Percentiles rank a stretch among this genome's conserved stretches.
Evolutionary conservation across 37 sponge, comb jelly and placozoan species (phyloP).

Genomic region (Mnemiopsis leidyi): DNA sequence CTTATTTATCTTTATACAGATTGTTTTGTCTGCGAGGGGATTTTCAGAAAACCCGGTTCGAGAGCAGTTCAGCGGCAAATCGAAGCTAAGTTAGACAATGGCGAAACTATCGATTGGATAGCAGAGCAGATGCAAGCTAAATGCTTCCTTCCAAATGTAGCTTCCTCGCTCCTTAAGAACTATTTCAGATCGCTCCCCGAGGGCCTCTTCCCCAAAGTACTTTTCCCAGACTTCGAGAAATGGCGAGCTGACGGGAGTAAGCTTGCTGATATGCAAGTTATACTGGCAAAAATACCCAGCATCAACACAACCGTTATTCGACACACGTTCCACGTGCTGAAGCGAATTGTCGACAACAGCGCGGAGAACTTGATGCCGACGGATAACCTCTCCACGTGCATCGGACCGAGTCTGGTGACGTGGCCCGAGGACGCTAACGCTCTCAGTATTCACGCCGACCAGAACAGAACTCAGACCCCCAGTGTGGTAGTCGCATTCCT

Average conservation of each 20-base stretch:
- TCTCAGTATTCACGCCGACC: constrained; percentile 27
- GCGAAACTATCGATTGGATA: constrained; percentile 26
- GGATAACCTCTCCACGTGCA: not conserved
- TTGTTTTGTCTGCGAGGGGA: constrained; percentile 9
- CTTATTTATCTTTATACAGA: constrained; percentile 28
- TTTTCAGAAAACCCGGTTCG: constrained; percentile 55
- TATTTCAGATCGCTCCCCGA: not conserved
- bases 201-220: constrained; percentile 21
- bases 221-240: constrained; percentile 43
- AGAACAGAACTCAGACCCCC: constrained; percentile 10
- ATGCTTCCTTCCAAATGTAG: constrained; percentile 33
- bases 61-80: not conserved
- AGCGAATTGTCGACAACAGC: not conserved
- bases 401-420: constrained; percentile 57
- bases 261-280: not conserved
- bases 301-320: constrained; percentile 12
- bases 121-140: constrained; percentile 4
- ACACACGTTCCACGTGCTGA: constrained; percentile 63
- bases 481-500: constrained; percentile 49
- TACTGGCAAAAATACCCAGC: constrained; percentile 20
- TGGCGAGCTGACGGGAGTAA: constrained; percentile 7
- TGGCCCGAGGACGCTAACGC: constrained; percentile 39
- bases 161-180: constrained; percentile 20
- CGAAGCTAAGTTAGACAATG: constrained; percentile 42
- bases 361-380: constrained; percentile 4